Evolutionary conservation across 2,888 invertebrate genomes (phyloP).

Genomic region (Drosophila rubida): DNA sequence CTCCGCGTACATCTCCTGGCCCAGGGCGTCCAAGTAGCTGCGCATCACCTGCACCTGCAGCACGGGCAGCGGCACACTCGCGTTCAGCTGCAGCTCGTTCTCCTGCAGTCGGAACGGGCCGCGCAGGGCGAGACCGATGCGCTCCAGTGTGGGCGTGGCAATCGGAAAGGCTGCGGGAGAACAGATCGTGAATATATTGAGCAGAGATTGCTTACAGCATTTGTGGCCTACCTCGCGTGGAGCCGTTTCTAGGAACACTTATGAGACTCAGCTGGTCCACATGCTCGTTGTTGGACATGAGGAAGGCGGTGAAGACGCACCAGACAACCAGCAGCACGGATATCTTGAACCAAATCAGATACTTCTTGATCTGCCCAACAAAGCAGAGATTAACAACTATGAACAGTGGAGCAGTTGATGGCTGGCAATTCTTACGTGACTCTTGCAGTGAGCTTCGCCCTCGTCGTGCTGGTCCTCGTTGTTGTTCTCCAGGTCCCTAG

Average conservation of each 20-base stretch:
- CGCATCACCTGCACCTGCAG: constrained; percentile 74
- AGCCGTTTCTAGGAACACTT: constrained; percentile 85
- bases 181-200: not conserved
- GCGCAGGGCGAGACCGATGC: constrained; percentile 86
- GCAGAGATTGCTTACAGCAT: no score
- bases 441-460: constrained; percentile 68
- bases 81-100: constrained; percentile 76
- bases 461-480: constrained; percentile 83
- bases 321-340: constrained; percentile 87
- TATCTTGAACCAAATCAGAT: constrained; percentile 85
- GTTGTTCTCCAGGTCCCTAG: constrained; percentile 82
- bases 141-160: constrained; percentile 82
- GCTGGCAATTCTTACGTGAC: constrained; percentile 58
- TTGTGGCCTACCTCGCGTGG: constrained; percentile 64
- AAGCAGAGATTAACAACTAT: not conserved
- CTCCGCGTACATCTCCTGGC: constrained; percentile 65
- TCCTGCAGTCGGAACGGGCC: constrained; percentile 87
- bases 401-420: no score
- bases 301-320: constrained; percentile 88
- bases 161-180: constrained; percentile 76
- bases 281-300: constrained; percentile 90
- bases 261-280: constrained; percentile 87
- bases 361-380: constrained; percentile 70
- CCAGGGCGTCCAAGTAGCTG: constrained; percentile 71
- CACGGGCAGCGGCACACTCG: constrained; percentile 63